Base-by-base conservation (phyloP, 2,113 vertebrate genomes). In the Trichomycterus rosablanca region DNA sequence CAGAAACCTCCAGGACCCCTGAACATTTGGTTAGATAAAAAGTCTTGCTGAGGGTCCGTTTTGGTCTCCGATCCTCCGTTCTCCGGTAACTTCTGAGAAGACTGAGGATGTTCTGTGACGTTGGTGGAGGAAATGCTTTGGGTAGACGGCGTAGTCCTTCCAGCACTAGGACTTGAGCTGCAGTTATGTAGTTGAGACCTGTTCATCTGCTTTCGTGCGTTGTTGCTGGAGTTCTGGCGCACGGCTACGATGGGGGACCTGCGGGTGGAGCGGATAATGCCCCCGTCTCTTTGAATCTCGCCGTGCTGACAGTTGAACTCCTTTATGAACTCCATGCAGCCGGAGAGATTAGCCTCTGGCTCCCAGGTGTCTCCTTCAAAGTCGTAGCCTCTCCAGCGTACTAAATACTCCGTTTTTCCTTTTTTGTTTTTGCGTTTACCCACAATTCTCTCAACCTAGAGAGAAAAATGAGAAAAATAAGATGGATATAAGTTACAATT, bases 281-380 rank as follows among this genome's bases (percentile, higher is more conserved):
- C 67, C 46, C 51, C 63, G 45, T 92, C 91, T 52, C 83, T 85
- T 70, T 90, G 91, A 44, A 81, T 82, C 69, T 91, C 88, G 0
- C 70, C 80, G 45, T 88, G 79, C 59, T 84, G 90, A 2, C 88
- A 87, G 79, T 95, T 95, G 63, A 97, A 99, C 60, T 97, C 91
- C 3, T 91, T 92, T 62, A 99, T 93, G 59, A 94, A 95, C 39
- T 90, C 87, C 78, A 91, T 88, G 69, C 96, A 99, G 68, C 89
- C 93, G 46, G 91, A 88, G 65, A 99, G 89, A 83, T 99, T 91
- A 67, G 84, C 89, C 74, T 99, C 96, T 0, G 95, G 96, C 63
- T 99, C 95, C 95, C 95, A 98, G 0, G 94, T 98, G 75, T 98
- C 95, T 0, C 91, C 93, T 65, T 95, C 93, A 0, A 87, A 89